These are phyloP conservation scores for Batillaria attramentaria DNA, from an alignment of 1,140 invertebrate genomes.

Conservation along the genomic window DNA sequence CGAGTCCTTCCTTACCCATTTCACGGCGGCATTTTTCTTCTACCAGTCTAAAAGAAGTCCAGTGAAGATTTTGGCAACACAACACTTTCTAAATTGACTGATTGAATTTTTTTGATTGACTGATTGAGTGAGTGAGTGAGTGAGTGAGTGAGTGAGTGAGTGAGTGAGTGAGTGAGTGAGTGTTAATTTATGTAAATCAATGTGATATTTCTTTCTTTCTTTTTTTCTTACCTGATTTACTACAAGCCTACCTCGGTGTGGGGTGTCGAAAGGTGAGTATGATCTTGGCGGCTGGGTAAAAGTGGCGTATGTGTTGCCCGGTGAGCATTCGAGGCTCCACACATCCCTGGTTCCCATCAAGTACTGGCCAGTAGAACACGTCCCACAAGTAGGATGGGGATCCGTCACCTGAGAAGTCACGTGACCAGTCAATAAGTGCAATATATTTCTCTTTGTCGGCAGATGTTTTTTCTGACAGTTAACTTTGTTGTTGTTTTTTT, in stretches of 20 bases:
- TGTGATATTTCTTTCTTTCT: no score
- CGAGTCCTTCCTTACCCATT: no score
- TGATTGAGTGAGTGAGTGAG: no score
- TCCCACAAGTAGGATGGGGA: slow-evolving; percentile 14
- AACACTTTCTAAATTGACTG: no score
- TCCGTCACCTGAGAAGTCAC: background rate
- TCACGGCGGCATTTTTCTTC: no score
- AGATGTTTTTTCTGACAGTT: no score
- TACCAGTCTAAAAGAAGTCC: no score
- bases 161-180: background rate
- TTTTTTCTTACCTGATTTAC: no score
- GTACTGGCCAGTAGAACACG: slow-evolving; percentile 1
- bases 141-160: background rate
- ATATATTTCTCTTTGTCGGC: no score
- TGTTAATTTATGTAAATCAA: background rate
- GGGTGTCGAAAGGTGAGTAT: slow-evolving; percentile 19
- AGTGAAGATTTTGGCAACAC: no score
- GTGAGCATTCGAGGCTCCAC: slow-evolving; percentile 17
- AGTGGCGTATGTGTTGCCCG: slow-evolving; percentile 12
- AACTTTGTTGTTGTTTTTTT: no score
- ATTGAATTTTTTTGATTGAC: no score
- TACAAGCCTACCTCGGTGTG: slow-evolving; percentile 6
- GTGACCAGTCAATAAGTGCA: background rate
- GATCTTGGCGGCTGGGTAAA: slow-evolving; percentile 7
- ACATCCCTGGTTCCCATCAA: slow-evolving; percentile 25